A percentile compares a stretch with the other conserved stretches of the same genome.
phyloP scores from a whole-genome alignment of 2,113 vertebrate genomes.

The Campylorhamphus procurvoides region DNA sequence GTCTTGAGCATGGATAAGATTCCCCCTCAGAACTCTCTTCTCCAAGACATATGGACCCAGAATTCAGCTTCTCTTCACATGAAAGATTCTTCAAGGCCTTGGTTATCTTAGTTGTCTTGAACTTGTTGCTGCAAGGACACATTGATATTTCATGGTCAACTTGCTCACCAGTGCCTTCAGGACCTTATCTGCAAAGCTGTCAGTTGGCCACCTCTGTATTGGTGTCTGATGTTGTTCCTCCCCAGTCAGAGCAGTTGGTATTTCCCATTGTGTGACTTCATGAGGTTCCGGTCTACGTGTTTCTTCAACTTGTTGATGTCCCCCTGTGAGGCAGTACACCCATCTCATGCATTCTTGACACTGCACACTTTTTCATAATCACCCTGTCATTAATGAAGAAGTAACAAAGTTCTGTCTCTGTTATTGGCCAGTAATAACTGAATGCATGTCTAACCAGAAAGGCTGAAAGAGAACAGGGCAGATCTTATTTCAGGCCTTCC shows the following conservation, averaged over 20 bases:
- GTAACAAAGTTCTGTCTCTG: not conserved
- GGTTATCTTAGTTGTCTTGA: not conserved
- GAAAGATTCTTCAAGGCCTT: not conserved
- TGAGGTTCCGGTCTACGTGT: fast-evolving
- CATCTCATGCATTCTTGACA: not conserved
- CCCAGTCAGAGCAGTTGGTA: fast-evolving
- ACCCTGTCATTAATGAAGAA: not conserved
- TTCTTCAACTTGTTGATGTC: not conserved
- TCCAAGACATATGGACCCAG: not conserved
- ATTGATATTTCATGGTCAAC: not conserved
- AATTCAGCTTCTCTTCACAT: not conserved
- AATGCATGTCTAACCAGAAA: not conserved
- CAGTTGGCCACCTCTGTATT: not conserved
- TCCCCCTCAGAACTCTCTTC: not conserved
- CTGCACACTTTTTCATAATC: not conserved
- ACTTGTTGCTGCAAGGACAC: not conserved
- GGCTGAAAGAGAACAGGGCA: not conserved
- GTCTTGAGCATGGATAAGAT: not conserved
- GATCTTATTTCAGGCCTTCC: not conserved
- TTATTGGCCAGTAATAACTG: not conserved
- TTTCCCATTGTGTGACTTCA: not conserved
- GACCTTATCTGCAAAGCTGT: not conserved
- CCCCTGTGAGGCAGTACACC: not conserved
- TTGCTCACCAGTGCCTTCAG: not conserved
- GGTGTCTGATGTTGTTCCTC: not conserved